Conservation (phyloP, 30 jellyfish, hydroid and myxozoan genomes). For the Aurelia aurita region DNA sequence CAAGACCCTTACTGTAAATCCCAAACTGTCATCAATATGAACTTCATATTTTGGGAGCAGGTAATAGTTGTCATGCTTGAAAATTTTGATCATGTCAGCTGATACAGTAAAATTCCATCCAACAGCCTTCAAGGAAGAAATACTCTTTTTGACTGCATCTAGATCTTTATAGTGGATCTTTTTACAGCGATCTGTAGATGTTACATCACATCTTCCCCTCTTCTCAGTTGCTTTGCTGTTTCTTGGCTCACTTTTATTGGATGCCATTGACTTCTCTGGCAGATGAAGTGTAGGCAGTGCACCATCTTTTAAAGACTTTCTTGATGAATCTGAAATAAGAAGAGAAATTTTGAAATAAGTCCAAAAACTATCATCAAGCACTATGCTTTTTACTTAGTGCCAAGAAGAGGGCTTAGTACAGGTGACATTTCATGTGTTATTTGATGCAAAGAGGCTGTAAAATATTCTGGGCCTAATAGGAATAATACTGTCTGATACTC, state of each 20-base stretch:
- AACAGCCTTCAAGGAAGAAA: background rate
- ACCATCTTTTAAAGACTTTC: slow-evolving; percentile 18
- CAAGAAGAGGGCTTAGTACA: no score
- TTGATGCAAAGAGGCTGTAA: no score
- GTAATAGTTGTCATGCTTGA: background rate
- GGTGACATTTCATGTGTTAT: no score
- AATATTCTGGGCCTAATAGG: no score
- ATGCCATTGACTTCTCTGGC: background rate
- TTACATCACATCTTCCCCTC: background rate
- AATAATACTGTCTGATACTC: no score
- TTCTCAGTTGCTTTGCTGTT: background rate
- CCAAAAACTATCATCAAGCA: background rate
- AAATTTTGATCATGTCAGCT: background rate
- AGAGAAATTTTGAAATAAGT: no score
- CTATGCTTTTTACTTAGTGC: no score
- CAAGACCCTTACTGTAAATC: slow-evolving; percentile 41
- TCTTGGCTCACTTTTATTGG: background rate
- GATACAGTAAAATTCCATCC: slow-evolving; percentile 1
- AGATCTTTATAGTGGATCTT: slow-evolving; percentile 2
- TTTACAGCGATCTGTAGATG: background rate
- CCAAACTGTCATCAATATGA: slow-evolving; percentile 21
- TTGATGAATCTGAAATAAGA: slow-evolving; percentile 10
- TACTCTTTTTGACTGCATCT: background rate
- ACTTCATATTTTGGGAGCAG: slow-evolving; percentile 24
- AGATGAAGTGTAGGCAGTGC: slow-evolving; percentile 19